These are phyloP conservation scores for Saxidomus purpurata DNA, from an alignment of 1,140 invertebrate species.

Conservation along the genomic window DNA sequence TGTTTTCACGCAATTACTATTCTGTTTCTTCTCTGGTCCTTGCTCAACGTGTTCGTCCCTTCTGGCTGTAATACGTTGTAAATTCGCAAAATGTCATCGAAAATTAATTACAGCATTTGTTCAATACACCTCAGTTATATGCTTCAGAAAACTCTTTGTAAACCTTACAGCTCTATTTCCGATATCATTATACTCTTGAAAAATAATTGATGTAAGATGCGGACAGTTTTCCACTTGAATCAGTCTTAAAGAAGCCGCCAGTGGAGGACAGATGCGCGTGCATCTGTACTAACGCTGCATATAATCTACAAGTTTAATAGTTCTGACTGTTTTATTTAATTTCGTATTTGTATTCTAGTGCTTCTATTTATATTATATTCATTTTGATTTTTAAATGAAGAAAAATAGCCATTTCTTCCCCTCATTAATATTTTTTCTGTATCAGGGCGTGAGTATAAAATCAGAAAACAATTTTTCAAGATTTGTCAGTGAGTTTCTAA, in stretches of 20 bases:
- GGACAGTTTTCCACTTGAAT: slow-evolving; percentile 45
- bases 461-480: slow-evolving; percentile 41
- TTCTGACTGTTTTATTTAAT: background rate
- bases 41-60: background rate
- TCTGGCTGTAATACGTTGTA: slow-evolving; percentile 58
- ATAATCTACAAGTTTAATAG: background rate
- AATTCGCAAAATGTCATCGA: slow-evolving; percentile 58
- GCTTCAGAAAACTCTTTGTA: slow-evolving; percentile 41
- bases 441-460: background rate
- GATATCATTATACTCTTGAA: slow-evolving; percentile 54
- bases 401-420: background rate
- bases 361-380: background rate
- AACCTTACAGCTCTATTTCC: slow-evolving; percentile 50
- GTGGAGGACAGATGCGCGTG: slow-evolving; percentile 45
- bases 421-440: background rate
- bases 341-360: background rate
- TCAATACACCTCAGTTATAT: slow-evolving; percentile 52
- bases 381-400: background rate
- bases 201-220: slow-evolving; percentile 59
- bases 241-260: slow-evolving; percentile 12
- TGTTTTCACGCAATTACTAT: slow-evolving; percentile 56
- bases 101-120: slow-evolving; percentile 62
- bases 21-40: background rate
- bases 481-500: background rate
- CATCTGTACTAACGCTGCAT: background rate